Base-by-base conservation (phyloP, 2,113 vertebrate genomes). In the Hucho hucho region DNA sequence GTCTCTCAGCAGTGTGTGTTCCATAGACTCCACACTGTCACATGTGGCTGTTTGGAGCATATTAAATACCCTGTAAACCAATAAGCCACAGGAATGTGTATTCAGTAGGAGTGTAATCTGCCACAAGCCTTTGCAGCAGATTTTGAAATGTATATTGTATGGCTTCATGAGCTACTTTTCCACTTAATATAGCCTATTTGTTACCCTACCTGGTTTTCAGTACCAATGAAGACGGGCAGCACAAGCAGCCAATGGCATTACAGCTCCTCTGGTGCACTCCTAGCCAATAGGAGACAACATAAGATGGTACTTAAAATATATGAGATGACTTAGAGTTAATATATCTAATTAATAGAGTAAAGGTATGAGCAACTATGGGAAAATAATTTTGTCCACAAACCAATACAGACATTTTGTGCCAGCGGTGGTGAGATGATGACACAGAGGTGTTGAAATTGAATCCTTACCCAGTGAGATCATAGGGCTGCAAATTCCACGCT, bases 11-110 rank as follows among this genome's bases (percentile, higher is more conserved):
- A 16, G 69, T 70, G 13, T 67, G 22, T 32, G 25, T 75, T 76
- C 64, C 73, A 81, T 81, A 78, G 78, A 85, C 83, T 83, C 78
- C 74, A 69, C 53, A 71, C 59, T 6, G 26, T 74, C 78, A 78
- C 22, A 43, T 70, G 73, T 53, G 43, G 72, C 84, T 68, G 73
- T 73, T 81, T 81, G 76, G 75, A 72, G 81, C 87, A 89, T 90
- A 87, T 87, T 91, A 90, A 92, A 89, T 79, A 86, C 74, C 58
- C 82, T 79, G 73, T 72, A 61, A 89, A 87, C 85, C 83, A 90
- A 88, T 89, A 88, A 91, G 84, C 77, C 70, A 46, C 49, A 71
- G 43, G 68, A 80, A 66, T 86, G 78, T 81, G 84, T 78, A 81
- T 84, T 86, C 87, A 76, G 73, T 71, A 75, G 46, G 75, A 71